These are phyloP conservation scores for Phocoena phocoena DNA, from an alignment of 2,113 vertebrate genomes.

Conservation along the genomic window DNA sequence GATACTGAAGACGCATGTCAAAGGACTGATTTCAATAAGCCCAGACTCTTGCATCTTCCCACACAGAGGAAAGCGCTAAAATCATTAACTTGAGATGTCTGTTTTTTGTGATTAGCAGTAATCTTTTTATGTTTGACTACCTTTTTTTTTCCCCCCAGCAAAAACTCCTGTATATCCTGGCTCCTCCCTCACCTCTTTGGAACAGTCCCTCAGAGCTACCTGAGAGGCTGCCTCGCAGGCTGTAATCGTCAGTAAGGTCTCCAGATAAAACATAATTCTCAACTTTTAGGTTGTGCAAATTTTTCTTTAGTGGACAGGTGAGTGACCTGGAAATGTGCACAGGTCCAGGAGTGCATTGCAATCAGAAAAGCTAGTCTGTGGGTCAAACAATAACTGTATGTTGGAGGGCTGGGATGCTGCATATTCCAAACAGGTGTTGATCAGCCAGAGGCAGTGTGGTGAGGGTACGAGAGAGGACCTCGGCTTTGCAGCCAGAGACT, in stretches of 20 bases:
- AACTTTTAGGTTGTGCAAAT: neutral
- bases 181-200: neutral
- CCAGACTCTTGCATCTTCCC: neutral
- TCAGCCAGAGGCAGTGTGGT: neutral
- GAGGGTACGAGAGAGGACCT: neutral
- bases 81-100: neutral
- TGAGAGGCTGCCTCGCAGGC: neutral
- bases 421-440: neutral
- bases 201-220: neutral
- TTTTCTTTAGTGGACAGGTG: neutral
- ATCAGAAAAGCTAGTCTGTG: neutral
- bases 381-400: neutral
- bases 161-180: neutral
- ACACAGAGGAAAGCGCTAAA: neutral
- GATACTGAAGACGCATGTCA: neutral
- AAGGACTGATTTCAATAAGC: neutral
- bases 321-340: neutral
- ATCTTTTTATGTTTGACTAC: neutral
- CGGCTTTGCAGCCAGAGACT: neutral
- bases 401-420: too few relatives aligned
- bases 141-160: neutral
- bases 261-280: neutral
- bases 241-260: neutral
- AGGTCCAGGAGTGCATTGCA: accelerated
- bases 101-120: neutral